Percentiles rank a stretch among this genome's conserved stretches.
Evolutionary conservation across 2,113 vertebrate species (phyloP).

Genomic region (Martes martes): DNA sequence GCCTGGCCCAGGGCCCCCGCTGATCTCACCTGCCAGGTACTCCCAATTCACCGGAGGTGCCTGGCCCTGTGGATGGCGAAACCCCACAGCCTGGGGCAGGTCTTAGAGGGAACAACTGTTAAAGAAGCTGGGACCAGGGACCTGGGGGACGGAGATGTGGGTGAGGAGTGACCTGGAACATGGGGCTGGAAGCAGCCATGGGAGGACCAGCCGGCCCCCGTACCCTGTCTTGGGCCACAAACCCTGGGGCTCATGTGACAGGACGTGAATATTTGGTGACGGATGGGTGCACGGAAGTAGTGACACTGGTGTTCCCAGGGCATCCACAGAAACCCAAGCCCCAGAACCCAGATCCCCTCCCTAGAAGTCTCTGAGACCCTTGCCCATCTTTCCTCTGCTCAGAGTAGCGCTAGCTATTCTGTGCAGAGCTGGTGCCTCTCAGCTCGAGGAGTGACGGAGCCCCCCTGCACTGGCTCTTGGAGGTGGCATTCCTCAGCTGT

Average conservation of each 20-base stretch:
- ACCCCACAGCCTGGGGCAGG: background rate
- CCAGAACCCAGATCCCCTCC: background rate
- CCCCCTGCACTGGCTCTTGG: rapidly evolving
- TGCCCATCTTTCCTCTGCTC: background rate
- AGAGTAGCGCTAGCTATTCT: background rate
- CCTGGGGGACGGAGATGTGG: rapidly evolving
- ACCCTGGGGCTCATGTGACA: background rate
- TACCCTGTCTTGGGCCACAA: background rate
- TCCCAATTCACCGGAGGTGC: background rate
- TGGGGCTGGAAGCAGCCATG: background rate
- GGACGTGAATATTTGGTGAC: background rate
- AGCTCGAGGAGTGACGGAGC: background rate
- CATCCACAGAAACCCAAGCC: background rate
- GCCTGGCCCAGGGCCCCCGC: background rate
- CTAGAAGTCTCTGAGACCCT: background rate
- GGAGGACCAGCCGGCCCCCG: background rate
- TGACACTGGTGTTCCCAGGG: background rate
- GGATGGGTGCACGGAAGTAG: background rate
- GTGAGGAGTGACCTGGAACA: background rate
- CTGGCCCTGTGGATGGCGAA: background rate
- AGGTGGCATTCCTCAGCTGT: background rate
- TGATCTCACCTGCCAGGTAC: background rate
- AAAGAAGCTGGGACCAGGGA: background rate
- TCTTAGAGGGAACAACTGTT: rapidly evolving
- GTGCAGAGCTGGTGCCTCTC: background rate